phyloP scores from a whole-genome alignment of 2,797 vertebrate genomes.

The Channa striata region DNA sequence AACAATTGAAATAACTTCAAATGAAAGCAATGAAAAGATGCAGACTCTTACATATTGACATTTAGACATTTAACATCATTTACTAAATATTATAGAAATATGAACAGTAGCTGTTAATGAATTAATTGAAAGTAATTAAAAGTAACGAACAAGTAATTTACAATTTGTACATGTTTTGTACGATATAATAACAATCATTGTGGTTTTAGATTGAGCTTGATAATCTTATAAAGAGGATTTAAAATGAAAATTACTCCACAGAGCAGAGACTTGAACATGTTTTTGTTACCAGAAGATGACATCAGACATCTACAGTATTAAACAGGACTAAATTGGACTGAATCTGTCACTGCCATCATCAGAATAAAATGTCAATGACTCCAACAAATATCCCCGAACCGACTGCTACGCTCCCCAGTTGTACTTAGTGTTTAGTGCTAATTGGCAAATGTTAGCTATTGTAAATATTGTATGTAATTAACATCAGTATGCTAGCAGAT shows the following conservation, averaged over 20 bases:
- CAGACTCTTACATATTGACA: neutral
- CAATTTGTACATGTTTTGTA: too few species aligned
- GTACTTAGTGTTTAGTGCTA: too few species aligned
- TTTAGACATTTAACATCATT: neutral
- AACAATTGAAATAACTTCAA: slow-evolving; percentile 47
- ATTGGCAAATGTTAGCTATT: too few species aligned
- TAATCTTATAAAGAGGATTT: neutral
- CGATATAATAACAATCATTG: too few species aligned
- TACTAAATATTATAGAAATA: neutral
- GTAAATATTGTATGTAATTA: too few species aligned
- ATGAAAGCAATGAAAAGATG: slow-evolving; percentile 19
- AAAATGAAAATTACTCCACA: neutral
- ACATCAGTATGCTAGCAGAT: too few species aligned
- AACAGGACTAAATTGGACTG: too few species aligned
- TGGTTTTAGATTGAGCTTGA: neutral
- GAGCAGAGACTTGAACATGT: neutral
- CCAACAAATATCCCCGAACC: neutral
- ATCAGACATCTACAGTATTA: too few species aligned
- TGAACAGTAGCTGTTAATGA: neutral
- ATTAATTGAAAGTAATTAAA: too few species aligned
- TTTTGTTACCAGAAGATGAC: too few species aligned
- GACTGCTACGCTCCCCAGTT: too few species aligned
- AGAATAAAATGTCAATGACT: neutral
- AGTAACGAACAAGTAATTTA: too few species aligned
- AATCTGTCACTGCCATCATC: neutral